phyloP scores from a whole-genome alignment of 1,140 invertebrate species.

The Anastrepha obliqua region DNA sequence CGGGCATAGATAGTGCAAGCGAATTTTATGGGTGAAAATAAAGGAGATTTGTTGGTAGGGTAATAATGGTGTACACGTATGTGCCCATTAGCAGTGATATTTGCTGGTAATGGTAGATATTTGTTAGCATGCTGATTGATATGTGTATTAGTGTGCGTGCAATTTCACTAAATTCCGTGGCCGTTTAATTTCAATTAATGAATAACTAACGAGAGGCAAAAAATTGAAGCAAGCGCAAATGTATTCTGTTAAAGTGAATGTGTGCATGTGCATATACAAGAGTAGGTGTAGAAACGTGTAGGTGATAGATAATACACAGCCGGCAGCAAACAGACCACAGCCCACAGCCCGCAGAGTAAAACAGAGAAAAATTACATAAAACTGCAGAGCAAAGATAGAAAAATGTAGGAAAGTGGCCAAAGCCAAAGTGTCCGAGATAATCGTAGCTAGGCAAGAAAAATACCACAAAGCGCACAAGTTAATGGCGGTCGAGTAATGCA shows the following conservation, averaged over 20 bases:
- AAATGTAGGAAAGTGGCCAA: constrained; percentile 12
- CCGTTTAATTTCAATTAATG: constrained; percentile 49
- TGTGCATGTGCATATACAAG: too few relatives aligned
- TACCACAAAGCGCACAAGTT: constrained; percentile 39
- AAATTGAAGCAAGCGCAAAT: not conserved
- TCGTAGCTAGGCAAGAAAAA: not conserved
- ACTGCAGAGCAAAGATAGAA: not conserved
- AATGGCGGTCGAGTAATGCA: constrained; percentile 30
- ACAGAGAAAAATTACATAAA: constrained; percentile 1
- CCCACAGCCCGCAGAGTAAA: not conserved
- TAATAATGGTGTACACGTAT: not conserved
- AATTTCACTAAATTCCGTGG: constrained; percentile 44
- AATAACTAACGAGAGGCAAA: constrained; percentile 20
- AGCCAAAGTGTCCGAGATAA: constrained; percentile 29
- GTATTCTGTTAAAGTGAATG: too few relatives aligned
- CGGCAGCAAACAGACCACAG: too few relatives aligned
- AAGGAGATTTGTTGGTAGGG: not conserved
- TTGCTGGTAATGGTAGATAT: constrained; percentile 28
- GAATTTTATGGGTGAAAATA: constrained; percentile 8
- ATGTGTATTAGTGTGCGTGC: constrained; percentile 28
- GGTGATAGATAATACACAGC: too few relatives aligned
- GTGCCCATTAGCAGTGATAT: not conserved
- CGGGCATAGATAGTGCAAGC: not conserved
- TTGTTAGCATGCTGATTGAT: constrained; percentile 33
- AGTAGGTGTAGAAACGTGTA: too few relatives aligned